Evolutionary conservation across 2,113 vertebrate genomes (phyloP).

Genomic region (Tupaia chinensis): DNA sequence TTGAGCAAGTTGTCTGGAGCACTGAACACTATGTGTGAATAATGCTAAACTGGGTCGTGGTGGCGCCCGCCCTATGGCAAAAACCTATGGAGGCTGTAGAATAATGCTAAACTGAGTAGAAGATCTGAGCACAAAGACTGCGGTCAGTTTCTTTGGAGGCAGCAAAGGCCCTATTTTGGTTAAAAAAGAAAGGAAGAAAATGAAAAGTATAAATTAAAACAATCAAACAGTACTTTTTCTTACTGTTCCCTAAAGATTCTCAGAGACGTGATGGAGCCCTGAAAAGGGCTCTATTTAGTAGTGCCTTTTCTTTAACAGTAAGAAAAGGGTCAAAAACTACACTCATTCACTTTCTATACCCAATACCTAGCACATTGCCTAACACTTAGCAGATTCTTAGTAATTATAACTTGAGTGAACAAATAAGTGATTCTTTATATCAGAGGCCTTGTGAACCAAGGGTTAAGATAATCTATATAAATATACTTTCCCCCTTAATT

Average conservation of each 20-base stretch:
- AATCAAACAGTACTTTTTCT: constrained; percentile 17
- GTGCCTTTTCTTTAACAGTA: not conserved
- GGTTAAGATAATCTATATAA: not conserved
- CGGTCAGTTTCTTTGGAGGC: constrained; percentile 29
- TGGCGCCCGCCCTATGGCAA: too few relatives aligned
- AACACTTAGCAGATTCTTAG: not conserved
- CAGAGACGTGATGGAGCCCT: constrained; percentile 14
- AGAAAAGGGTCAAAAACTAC: not conserved
- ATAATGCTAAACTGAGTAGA: constrained; percentile 48
- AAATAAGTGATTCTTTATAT: constrained; percentile 35
- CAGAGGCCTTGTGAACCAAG: constrained; percentile 15
- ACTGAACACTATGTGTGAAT: constrained; percentile 9
- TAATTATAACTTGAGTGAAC: constrained; percentile 11
- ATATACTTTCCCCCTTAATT: constrained; percentile 47
- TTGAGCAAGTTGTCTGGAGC: constrained; percentile 15
- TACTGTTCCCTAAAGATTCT: constrained; percentile 21
- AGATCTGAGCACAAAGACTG: not conserved
- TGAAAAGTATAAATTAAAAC: not conserved
- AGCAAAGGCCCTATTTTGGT: not conserved
- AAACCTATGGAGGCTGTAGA: too few relatives aligned
- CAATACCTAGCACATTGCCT: not conserved
- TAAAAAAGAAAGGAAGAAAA: constrained; percentile 19
- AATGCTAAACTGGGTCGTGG: constrained; percentile 16
- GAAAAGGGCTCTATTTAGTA: not conserved
- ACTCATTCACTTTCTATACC: not conserved